Base-by-base conservation (phyloP, 2,797 vertebrate species). In the Semotilus atromaculatus region DNA sequence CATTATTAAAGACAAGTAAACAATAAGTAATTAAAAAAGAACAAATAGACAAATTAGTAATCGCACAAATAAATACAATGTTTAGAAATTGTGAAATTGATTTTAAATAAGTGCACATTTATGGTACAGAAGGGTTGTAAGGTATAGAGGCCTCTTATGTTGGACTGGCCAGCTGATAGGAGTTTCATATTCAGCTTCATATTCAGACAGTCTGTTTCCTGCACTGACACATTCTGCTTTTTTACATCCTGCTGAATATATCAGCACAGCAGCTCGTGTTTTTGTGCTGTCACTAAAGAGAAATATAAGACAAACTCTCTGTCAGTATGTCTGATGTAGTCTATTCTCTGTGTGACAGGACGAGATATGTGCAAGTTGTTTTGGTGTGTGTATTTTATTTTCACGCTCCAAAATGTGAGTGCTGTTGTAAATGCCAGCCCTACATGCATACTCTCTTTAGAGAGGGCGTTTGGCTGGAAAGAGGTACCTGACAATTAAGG, bases 401-500 rank as follows among this genome's bases (percentile, higher is more conserved):
- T 72, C 38, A 14, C 48, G 21, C 38, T 40, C 31, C 4, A 64
- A 40, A 43, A 68, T 83, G 23, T 51, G 45, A 53, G 21, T 53
- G 81, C 58, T 51, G 58, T 51, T n/a, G 67, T 48, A 77, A 68
- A 29, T 55, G 31, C 21, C 58, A 55, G 60, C 8, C 36, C 10
- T 74, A 53, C 31, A 76, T 55, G 62, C 48, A 58, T n/a, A 51
- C 73, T 72, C 40, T 83, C 67, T 71, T 45, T 68, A 53, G 31
- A 55, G n/a, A 23, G 10, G 36, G 79, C 72, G 81, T 71, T 79
- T 84, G 81, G 82, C 84, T 86, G 71, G 71, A 77, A 88, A 85
- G 67, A 86, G 60, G 77, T 87, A 58, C 73, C 83, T 86, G 84
- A 85, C 85, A 88, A 88, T 89, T 89, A 89, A 78, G 68, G 74